Evolutionary conservation across 1,140 invertebrate species (phyloP), one percentile per base, ranked within the genome.

Genomic region (Cyclargus thomasi): DNA sequence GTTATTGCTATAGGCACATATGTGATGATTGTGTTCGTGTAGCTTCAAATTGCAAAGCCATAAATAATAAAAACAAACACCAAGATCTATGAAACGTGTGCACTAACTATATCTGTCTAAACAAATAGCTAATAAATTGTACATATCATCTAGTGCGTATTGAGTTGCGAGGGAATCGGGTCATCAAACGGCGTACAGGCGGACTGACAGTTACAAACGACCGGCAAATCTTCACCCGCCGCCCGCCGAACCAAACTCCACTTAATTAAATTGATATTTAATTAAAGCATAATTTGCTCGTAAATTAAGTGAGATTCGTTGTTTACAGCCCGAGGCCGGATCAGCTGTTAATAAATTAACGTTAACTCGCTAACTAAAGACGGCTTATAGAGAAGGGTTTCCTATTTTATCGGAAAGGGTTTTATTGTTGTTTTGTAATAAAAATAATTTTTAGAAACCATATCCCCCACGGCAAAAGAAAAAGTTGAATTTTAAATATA

Each of bases 211-310:
- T 83, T 82, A 88, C 81, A 85, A 86, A 88, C 77, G 84, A 83
- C 77, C 74, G 68, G 70, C 77, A 82, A 83, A 86, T 80, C 82
- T 82, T 2, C 7, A 39, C 53, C 64, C 57, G 70, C 79, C 79
- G 67, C 74, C n/a, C n/a, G n/a, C n/a, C n/a, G n/a, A 76, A 76
- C 75, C 82, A 76, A 87, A 85, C 77, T 81, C 74, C 81, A 87
- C 85, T 88, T 90, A 88, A 90, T 88, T 88, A 90, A 90, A 88
- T 90, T 88, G 86, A 88, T 90, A 90, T 90, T 90, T 90, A 90
- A 90, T 85, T 88, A 88, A 87, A 89, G 88, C 84, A 89, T 89
- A 89, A 90, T 90, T 90, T 80, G 81, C 84, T 89, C 88, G 86
- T 90, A 90, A 89, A 90, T 90, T 90, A 90, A 90, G 81, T 81